These are phyloP conservation scores for Kradibia gibbosae DNA, from an alignment of 1,140 invertebrate genomes.

Conservation along the genomic window DNA sequence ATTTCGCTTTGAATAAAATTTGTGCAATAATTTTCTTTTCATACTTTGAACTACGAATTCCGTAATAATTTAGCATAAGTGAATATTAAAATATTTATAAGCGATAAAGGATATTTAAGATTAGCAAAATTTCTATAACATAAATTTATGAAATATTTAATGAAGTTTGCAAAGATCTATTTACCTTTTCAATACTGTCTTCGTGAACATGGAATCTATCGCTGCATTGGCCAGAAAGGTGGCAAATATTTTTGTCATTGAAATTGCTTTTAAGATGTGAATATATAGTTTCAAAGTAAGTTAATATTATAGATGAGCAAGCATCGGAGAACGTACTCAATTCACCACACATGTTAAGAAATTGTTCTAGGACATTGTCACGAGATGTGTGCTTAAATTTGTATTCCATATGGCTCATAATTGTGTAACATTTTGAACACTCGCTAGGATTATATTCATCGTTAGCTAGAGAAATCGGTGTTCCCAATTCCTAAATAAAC, in stretches of 20 bases:
- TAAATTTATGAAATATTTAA: too few species aligned
- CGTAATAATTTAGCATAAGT: too few species aligned
- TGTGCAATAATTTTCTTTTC: too few species aligned
- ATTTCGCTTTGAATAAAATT: too few species aligned
- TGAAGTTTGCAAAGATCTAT: constrained; percentile 36
- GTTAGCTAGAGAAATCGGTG: constrained; percentile 51
- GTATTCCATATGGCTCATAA: constrained; percentile 66
- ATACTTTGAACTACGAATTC: too few species aligned
- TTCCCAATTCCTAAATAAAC: constrained; percentile 18
- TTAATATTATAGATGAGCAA: constrained; percentile 81
- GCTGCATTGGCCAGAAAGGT: constrained; percentile 82
- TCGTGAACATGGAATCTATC: constrained; percentile 78
- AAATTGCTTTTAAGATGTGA: constrained; percentile 77
- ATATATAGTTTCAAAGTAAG: constrained; percentile 81
- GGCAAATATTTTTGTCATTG: constrained; percentile 78
- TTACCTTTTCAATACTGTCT: constrained; percentile 70
- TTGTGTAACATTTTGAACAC: constrained; percentile 67
- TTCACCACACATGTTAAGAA: constrained; percentile 75
- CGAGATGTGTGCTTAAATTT: constrained; percentile 60
- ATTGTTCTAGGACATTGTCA: constrained; percentile 58
- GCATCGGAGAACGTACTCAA: constrained; percentile 83
- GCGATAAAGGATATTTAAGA: too few species aligned
- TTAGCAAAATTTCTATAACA: too few species aligned
- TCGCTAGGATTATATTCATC: constrained; percentile 66
- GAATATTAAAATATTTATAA: too few species aligned